A percentile compares a stretch with the other conserved stretches of the same genome.
phyloP scores from a whole-genome alignment of 2,113 vertebrate genomes.

The Leucoraja erinaceus region DNA sequence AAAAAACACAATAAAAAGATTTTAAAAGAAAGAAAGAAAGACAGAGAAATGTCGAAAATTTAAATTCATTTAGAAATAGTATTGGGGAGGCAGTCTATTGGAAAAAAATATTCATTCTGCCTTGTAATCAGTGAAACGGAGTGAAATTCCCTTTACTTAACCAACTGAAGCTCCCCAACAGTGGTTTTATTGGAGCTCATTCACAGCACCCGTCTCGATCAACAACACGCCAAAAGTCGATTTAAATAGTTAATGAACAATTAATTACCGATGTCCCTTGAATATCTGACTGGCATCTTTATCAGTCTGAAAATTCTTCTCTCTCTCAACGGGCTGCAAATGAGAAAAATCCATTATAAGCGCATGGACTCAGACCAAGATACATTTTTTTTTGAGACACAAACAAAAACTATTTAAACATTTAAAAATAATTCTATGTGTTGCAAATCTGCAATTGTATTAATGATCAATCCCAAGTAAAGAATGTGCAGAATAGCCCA shows the following conservation, averaged over 20 bases:
- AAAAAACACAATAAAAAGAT: too few species aligned
- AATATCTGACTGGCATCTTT: constrained; percentile 74
- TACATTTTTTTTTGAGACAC: not conserved
- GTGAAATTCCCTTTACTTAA: not conserved
- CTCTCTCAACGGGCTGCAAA: constrained; percentile 67
- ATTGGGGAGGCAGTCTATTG: too few species aligned
- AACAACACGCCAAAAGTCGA: too few species aligned
- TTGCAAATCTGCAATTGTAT: not conserved
- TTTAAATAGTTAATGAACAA: constrained; percentile 14
- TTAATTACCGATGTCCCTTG: constrained; percentile 82
- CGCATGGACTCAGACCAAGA: too few species aligned
- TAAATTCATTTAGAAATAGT: too few species aligned
- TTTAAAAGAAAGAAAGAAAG: too few species aligned
- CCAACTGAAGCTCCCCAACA: constrained; percentile 31
- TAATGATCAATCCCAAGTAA: not conserved
- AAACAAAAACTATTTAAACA: not conserved
- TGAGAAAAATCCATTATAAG: not conserved
- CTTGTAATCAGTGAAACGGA: not conserved
- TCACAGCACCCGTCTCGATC: not conserved
- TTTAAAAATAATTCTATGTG: not conserved
- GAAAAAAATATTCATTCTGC: not conserved
- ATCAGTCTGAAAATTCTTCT: constrained; percentile 77
- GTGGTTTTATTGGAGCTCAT: not conserved
- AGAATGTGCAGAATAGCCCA: not conserved
- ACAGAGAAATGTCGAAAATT: too few species aligned